These are phyloP conservation scores for Stenoptilia bipunctidactyla DNA, from an alignment of 2,888 invertebrate genomes.

Conservation along the genomic window DNA sequence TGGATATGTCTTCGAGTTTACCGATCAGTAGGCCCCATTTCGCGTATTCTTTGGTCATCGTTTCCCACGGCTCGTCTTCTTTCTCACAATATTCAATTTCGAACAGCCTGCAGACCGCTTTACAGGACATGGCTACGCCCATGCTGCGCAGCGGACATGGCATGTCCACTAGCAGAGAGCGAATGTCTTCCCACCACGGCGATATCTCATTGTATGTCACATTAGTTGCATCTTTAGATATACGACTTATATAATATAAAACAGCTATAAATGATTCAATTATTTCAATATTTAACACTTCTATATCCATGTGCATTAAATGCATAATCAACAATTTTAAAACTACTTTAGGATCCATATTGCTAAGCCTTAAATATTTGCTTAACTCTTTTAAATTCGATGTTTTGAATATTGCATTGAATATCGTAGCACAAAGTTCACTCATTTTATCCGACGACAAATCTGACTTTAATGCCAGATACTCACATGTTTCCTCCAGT, in stretches of 20 bases:
- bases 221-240: slow-evolving; percentile 71
- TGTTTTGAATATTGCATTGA: slow-evolving; percentile 59
- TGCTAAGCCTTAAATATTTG: slow-evolving; percentile 33
- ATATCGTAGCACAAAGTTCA: slow-evolving; percentile 38
- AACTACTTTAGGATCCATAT: slow-evolving; percentile 72
- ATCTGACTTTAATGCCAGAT: slow-evolving; percentile 34
- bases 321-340: slow-evolving; percentile 79
- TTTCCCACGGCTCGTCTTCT: slow-evolving; percentile 81
- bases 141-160: slow-evolving; percentile 82
- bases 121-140: slow-evolving; percentile 86
- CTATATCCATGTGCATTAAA: slow-evolving; percentile 76
- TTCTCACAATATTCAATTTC: slow-evolving; percentile 50
- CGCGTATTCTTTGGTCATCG: slow-evolving; percentile 86
- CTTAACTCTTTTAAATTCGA: slow-evolving; percentile 29
- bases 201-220: slow-evolving; percentile 79
- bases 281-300: slow-evolving; percentile 62
- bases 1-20: slow-evolving; percentile 89
- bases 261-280: slow-evolving; percentile 78
- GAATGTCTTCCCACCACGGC: slow-evolving; percentile 85
- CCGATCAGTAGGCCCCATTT: slow-evolving; percentile 89
- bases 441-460: slow-evolving; percentile 34
- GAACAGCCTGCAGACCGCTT: slow-evolving; percentile 75
- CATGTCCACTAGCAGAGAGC: slow-evolving; percentile 80
- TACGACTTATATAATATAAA: slow-evolving; percentile 74
- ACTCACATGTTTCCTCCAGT: slow-evolving; percentile 37